These are phyloP conservation scores for Ectropis crepuscularia DNA, from an alignment of 2,888 invertebrate genomes.

Conservation along the genomic window DNA sequence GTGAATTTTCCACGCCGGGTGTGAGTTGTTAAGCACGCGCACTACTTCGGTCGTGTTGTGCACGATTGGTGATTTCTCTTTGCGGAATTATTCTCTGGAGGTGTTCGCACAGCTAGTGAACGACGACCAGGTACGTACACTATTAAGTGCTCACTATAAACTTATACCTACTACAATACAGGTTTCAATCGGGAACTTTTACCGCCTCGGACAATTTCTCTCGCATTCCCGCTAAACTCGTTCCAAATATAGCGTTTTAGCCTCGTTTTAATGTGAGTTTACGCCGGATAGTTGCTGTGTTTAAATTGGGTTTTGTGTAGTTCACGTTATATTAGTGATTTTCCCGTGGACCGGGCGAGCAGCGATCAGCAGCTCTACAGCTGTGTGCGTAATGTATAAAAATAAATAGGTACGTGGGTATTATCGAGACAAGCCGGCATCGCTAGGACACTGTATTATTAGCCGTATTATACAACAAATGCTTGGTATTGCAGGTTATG, in stretches of 20 bases:
- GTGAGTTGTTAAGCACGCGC: slow-evolving; percentile 77
- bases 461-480: slow-evolving; percentile 66
- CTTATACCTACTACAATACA: slow-evolving; percentile 26
- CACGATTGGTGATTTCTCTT: slow-evolving; percentile 77
- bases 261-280: slow-evolving; percentile 44
- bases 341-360: slow-evolving; percentile 72
- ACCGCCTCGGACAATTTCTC: slow-evolving; percentile 59
- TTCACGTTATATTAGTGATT: slow-evolving; percentile 57
- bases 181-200: slow-evolving; percentile 25
- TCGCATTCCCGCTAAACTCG: slow-evolving; percentile 59
- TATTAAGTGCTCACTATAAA: slow-evolving; percentile 41
- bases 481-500: slow-evolving; percentile 45
- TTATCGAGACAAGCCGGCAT: slow-evolving; percentile 82
- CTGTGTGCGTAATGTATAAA: slow-evolving; percentile 83
- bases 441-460: slow-evolving; percentile 78
- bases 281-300: slow-evolving; percentile 39
- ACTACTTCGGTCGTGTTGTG: slow-evolving; percentile 74
- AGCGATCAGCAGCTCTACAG: slow-evolving; percentile 71
- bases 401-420: slow-evolving; percentile 79
- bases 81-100: slow-evolving; percentile 69
- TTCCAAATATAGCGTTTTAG: slow-evolving; percentile 75
- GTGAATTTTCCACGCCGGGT: slow-evolving; percentile 77
- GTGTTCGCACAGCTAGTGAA: slow-evolving; percentile 55
- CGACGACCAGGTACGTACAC: slow-evolving; percentile 65
- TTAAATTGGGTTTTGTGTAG: slow-evolving; percentile 45